Percentiles rank a stretch among this genome's conserved stretches.
Evolutionary conservation across 2,113 vertebrate species (phyloP).

Genomic region (Megaceryle maxima): DNA sequence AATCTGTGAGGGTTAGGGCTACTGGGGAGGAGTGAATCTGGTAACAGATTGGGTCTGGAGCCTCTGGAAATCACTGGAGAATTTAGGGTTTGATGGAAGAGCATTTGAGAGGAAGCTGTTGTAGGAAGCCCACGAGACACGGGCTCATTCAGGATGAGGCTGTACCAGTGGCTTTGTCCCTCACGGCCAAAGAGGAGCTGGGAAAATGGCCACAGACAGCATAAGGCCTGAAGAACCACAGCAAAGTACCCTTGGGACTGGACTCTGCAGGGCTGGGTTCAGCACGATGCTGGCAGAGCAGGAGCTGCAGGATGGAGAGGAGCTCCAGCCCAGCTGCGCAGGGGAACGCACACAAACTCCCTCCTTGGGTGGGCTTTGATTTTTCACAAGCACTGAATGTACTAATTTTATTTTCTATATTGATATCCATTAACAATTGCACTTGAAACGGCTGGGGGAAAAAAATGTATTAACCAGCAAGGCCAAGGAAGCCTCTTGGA

Average conservation of each 20-base stretch:
- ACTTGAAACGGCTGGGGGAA: background rate
- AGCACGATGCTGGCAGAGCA: background rate
- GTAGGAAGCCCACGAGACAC: background rate
- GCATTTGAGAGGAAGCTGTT: background rate
- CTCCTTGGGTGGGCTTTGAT: background rate
- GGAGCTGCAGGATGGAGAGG: background rate
- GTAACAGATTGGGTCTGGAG: background rate
- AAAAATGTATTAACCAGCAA: background rate
- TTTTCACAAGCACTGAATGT: background rate
- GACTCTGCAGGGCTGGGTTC: background rate
- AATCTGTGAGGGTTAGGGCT: background rate
- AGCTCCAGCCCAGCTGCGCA: background rate
- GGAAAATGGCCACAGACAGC: background rate
- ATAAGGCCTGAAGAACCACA: background rate
- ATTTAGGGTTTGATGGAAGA: background rate
- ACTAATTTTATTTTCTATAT: background rate
- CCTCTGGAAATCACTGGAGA: background rate
- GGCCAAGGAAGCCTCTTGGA: slow-evolving; percentile 37
- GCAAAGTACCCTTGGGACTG: background rate
- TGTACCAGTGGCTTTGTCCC: background rate
- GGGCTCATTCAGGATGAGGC: background rate
- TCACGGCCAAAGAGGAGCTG: background rate
- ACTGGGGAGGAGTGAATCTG: background rate
- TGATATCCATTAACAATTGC: slow-evolving; percentile 3
- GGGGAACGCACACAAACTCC: background rate